phyloP scores from a whole-genome alignment of 2,113 vertebrate species.

The Zapornia atra region DNA sequence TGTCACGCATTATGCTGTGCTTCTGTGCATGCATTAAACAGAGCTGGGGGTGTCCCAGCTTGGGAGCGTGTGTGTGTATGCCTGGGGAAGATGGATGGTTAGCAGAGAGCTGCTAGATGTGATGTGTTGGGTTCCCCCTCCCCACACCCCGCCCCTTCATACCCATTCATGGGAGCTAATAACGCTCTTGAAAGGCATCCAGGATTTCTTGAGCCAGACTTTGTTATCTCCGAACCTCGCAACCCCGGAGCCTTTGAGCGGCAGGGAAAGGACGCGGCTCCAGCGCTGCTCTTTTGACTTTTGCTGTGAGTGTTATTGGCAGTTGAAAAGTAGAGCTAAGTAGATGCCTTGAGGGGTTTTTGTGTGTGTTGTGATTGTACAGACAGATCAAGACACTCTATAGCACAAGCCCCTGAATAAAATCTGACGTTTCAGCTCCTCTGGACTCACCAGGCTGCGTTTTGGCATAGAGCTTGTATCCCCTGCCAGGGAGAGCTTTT shows the following conservation, averaged over 20 bases:
- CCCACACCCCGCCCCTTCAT: not conserved
- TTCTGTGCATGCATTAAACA: fast-evolving
- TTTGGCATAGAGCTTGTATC: not conserved
- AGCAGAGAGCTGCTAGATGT: not conserved
- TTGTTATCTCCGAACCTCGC: slow-evolving; percentile 25
- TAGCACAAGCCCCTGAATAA: not conserved
- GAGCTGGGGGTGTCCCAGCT: not conserved
- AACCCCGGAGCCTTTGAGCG: slow-evolving; percentile 25
- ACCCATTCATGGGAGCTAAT: not conserved
- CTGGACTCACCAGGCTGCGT: not conserved
- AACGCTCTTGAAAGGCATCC: slow-evolving; percentile 28
- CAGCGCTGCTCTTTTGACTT: slow-evolving; percentile 57
- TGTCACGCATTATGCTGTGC: fast-evolving
- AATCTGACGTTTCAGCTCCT: not conserved
- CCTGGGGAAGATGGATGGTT: fast-evolving
- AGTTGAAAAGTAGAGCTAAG: slow-evolving; percentile 56
- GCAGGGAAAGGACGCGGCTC: not conserved
- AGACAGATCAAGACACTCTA: slow-evolving; percentile 36
- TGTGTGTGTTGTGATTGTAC: not conserved
- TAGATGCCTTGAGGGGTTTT: slow-evolving; percentile 29
- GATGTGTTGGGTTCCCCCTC: not conserved
- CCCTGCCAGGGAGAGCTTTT: not conserved
- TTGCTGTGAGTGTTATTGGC: slow-evolving; percentile 41
- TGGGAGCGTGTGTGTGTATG: not conserved
- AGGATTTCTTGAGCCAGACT: slow-evolving; percentile 48